Evolutionary conservation across 2,113 vertebrate genomes (phyloP), one percentile per base, ranked within the genome.

Genomic region (Chiloscyllium plagiosum): DNA sequence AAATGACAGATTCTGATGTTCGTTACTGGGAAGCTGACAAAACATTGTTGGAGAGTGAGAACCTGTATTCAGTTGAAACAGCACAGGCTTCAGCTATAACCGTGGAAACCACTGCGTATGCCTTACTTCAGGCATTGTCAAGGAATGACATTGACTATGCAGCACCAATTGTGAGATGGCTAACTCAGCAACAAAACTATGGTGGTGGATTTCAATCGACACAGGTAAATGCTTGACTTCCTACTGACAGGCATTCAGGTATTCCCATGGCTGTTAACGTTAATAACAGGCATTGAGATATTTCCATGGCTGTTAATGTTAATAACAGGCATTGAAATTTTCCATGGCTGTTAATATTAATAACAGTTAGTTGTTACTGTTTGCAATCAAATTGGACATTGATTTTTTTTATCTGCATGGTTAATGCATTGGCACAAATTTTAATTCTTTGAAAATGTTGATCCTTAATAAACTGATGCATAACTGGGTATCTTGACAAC

Each of bases 91-190:
- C 98, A 0, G 98, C 98, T 0, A 86, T 96, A 24, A 98, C 97
- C n/a, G 98, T 99, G 78, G 99, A 99, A 97, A 99, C 98, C 12
- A 99, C 99, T 0, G 98, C 98, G 0, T 99, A 99, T 4, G 97
- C 98, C 78, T 96, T 99, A 96, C 98, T 99, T 50, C 97, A 98
- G 0, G 0, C 96, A 69, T 96, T 99, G 96, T 96, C 96, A 0
- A 97, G 97, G 96, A 98, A 98, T 33, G 97, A 98, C 0, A 96
- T 97, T 7, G 61, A 0, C 0, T 99, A 99, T 15, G 97, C 97
- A 20, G 97, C 97, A 66, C 98, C 99, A 0, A 97, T 99, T 96
- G 94, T 99, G 96, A 97, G 95, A 20, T 99, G 99, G 99, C 96
- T 99, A 92, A 98, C 98, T 1, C 98, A 99, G 96, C 98, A 99